Conservation (phyloP, 2,797 vertebrate genomes). For the Gymnopithys bicolor region DNA sequence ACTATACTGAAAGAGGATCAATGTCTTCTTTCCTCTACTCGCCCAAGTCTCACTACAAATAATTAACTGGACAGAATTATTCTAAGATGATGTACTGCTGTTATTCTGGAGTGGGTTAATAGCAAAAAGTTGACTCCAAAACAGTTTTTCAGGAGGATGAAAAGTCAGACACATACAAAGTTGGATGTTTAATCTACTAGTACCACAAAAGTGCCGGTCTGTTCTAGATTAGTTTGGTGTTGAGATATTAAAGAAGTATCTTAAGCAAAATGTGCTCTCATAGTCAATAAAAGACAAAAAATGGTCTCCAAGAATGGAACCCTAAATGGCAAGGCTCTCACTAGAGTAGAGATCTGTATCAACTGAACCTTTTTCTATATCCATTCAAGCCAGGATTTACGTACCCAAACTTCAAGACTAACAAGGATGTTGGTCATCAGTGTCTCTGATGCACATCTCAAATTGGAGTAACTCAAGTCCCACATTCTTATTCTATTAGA, state of each 20-base stretch:
- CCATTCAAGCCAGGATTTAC: neutral
- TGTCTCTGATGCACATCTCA: neutral
- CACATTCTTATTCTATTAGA: neutral
- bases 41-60: neutral
- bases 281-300: neutral
- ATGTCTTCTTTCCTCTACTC: neutral
- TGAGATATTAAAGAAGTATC: neutral
- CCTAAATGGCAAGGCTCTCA: neutral
- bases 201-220: neutral
- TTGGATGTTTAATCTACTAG: neutral
- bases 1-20: neutral
- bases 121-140: neutral
- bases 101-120: neutral
- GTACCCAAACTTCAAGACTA: neutral
- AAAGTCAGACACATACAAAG: neutral
- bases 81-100: neutral
- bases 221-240: neutral
- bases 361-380: neutral
- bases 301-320: neutral
- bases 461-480: neutral
- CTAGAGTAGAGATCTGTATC: neutral
- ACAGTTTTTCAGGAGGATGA: neutral
- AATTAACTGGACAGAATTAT: neutral
- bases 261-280: neutral
- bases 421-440: neutral